Conservation (phyloP, 2,797 vertebrate species). For the Enoplosus armatus region DNA sequence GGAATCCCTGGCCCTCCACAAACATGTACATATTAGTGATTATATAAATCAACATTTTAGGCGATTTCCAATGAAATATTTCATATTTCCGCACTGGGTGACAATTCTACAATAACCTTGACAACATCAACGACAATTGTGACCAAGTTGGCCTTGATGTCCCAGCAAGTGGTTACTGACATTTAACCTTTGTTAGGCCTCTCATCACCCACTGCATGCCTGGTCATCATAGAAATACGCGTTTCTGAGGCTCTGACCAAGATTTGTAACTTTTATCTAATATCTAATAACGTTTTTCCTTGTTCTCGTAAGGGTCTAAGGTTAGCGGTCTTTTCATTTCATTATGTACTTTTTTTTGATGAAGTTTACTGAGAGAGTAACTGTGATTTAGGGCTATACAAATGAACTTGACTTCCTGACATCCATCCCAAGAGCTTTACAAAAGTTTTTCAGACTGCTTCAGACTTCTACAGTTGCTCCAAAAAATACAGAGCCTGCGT, state of each 20-base stretch:
- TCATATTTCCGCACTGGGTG: not conserved
- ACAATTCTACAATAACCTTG: conserved; percentile 2
- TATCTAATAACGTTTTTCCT: not conserved
- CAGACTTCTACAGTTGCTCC: conserved; percentile 14
- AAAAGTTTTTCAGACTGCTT: conserved; percentile 28
- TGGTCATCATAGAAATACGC: not conserved
- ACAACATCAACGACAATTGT: not conserved
- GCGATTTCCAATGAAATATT: not conserved
- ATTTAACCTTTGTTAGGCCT: not conserved
- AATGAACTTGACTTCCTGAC: conserved; percentile 4
- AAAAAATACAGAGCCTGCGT: conserved; percentile 8
- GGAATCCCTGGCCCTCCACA: conserved; percentile 22
- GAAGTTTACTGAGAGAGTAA: not conserved
- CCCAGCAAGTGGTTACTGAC: not conserved
- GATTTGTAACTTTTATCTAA: not conserved
- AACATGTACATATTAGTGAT: not conserved
- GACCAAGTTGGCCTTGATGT: not conserved
- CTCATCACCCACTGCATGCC: not conserved
- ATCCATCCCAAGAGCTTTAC: conserved; percentile 6
- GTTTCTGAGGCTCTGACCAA: not conserved
- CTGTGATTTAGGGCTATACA: conserved; percentile 2
- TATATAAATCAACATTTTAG: conserved; percentile 12
- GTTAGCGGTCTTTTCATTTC: too few relatives aligned
- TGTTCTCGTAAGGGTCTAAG: not conserved
- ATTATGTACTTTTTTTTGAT: too few relatives aligned